phyloP scores from a whole-genome alignment of 2,888 invertebrate genomes.

The Xestia xanthographa region DNA sequence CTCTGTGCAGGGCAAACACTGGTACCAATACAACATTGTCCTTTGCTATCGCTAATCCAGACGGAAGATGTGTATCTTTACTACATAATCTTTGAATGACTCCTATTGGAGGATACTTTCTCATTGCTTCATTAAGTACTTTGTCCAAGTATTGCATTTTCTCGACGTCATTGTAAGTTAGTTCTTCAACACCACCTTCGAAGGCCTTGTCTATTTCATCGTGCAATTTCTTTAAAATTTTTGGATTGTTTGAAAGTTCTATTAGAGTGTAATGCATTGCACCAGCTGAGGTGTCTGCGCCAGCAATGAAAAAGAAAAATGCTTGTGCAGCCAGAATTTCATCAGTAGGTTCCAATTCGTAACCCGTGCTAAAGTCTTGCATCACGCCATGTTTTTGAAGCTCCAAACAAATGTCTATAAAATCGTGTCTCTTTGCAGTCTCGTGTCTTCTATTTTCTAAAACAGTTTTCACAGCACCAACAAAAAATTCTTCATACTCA shows the following conservation, averaged over 20 bases:
- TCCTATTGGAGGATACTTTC: conserved; percentile 80
- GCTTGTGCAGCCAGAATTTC: conserved; percentile 84
- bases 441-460: conserved; percentile 71
- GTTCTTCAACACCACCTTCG: conserved; percentile 66
- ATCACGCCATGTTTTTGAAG: conserved; percentile 78
- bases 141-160: conserved; percentile 82
- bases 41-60: conserved; percentile 73
- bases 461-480: conserved; percentile 77
- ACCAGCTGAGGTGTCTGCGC: conserved; percentile 84
- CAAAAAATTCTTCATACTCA: conserved; percentile 78
- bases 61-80: conserved; percentile 74
- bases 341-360: conserved; percentile 75
- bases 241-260: conserved; percentile 79
- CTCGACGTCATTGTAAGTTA: conserved; percentile 77
- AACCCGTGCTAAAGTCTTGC: conserved; percentile 75
- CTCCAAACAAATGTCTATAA: conserved; percentile 79
- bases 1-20: conserved; percentile 78
- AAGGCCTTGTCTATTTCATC: conserved; percentile 81
- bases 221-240: conserved; percentile 78
- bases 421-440: conserved; percentile 73
- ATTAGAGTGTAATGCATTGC: conserved; percentile 81
- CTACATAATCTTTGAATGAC: conserved; percentile 75
- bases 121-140: conserved; percentile 79
- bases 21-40: conserved; percentile 70
- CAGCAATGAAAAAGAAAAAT: conserved; percentile 86